phyloP scores from a whole-genome alignment of 2,113 vertebrate species.

The Arenaria interpres region DNA sequence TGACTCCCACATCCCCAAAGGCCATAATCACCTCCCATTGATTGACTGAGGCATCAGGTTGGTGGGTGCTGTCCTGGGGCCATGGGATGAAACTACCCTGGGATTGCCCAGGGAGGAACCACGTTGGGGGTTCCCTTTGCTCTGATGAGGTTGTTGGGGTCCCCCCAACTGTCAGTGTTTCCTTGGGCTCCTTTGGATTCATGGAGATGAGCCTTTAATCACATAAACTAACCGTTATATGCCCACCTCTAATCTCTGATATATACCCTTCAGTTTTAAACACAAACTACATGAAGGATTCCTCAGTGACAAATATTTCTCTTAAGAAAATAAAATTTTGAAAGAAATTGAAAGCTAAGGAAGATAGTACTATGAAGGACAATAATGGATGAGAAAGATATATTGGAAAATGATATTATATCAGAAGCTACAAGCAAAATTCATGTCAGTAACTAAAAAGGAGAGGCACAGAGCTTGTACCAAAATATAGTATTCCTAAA shows the following conservation, averaged over 20 bases:
- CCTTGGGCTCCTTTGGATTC: not conserved
- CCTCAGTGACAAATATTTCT: not conserved
- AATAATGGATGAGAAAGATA: not conserved
- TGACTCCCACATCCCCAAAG: not conserved
- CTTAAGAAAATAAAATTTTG: not conserved
- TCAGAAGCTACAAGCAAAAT: not conserved
- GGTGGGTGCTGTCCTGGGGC: not conserved
- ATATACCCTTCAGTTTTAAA: not conserved
- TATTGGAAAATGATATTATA: not conserved
- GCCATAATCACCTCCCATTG: not conserved
- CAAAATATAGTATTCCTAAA: not conserved
- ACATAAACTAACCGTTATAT: not conserved
- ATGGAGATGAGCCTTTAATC: not conserved
- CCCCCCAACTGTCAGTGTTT: not conserved
- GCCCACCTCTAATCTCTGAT: not conserved
- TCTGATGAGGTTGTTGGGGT: not conserved
- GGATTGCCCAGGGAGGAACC: accelerated
- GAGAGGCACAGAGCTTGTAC: not conserved
- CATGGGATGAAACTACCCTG: not conserved
- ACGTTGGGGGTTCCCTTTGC: accelerated
- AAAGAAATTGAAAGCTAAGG: not conserved
- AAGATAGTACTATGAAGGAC: not conserved
- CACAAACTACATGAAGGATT: not conserved
- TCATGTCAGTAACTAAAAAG: not conserved
- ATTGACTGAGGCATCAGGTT: not conserved